phyloP scores from a whole-genome alignment of 2,113 vertebrate species.

The Panurus biarmicus region DNA sequence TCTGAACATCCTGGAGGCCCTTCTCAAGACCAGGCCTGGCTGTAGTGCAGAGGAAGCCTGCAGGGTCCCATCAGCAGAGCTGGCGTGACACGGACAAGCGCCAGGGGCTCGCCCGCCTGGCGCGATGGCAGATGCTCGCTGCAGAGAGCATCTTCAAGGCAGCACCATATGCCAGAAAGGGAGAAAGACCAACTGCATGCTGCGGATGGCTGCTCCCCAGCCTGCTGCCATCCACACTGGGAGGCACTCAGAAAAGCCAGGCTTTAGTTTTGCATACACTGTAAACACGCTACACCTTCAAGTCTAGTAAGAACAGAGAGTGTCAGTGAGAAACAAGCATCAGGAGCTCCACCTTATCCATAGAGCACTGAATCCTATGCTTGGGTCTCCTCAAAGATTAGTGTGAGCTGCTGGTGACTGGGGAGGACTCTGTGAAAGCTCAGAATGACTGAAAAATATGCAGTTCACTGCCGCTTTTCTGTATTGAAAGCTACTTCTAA shows the following conservation, averaged over 20 bases:
- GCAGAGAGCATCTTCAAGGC: background rate
- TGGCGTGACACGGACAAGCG: fast-evolving
- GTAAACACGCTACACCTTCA: background rate
- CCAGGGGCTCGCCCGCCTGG: background rate
- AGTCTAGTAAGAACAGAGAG: background rate
- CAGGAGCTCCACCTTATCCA: background rate
- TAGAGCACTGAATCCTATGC: background rate
- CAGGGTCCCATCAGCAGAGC: background rate
- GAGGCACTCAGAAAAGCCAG: background rate
- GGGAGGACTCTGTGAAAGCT: background rate
- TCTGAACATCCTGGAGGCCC: background rate
- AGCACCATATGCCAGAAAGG: background rate
- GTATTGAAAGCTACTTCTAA: background rate
- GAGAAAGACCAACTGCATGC: background rate
- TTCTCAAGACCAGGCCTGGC: background rate
- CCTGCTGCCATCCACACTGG: background rate
- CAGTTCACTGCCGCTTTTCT: background rate
- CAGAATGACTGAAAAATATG: background rate
- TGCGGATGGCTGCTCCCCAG: fast-evolving
- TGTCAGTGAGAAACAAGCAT: background rate
- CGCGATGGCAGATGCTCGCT: background rate
- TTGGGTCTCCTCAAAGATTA: background rate
- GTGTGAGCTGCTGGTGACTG: background rate
- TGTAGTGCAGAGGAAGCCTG: background rate
- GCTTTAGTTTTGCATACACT: background rate